Conservation (phyloP, 2,888 invertebrate genomes). For the Steinernema hermaphroditum region DNA sequence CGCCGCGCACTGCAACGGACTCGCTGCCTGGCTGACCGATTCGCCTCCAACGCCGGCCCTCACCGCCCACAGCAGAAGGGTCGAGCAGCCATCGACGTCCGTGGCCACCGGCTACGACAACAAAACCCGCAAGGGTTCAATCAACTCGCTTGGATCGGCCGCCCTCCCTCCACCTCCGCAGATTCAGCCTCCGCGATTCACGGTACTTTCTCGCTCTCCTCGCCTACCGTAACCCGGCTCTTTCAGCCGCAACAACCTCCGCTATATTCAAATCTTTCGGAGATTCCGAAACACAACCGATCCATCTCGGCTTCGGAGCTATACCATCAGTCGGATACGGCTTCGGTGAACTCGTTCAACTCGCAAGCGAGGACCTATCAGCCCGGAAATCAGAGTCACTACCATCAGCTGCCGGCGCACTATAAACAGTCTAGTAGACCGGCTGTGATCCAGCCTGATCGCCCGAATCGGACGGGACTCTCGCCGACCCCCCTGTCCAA, state of each 20-base stretch:
- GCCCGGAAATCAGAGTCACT: conserved; percentile 9
- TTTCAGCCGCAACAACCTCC: conserved; percentile 19
- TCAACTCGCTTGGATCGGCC: conserved; percentile 23
- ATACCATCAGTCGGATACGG: conserved; percentile 40
- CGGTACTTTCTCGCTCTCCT: neutral
- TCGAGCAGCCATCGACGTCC: conserved; percentile 24
- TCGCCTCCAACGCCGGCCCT: conserved; percentile 10
- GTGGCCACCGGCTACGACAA: conserved; percentile 1
- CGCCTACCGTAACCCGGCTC: neutral
- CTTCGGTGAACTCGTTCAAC: conserved; percentile 36
- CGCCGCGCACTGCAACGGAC: conserved; percentile 92
- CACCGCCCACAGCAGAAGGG: conserved; percentile 30
- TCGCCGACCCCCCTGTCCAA: conserved; percentile 15
- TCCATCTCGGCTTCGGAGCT: conserved; percentile 57
- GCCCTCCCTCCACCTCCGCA: conserved; percentile 14
- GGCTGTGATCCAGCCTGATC: conserved; percentile 36
- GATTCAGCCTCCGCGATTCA: neutral
- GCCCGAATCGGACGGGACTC: conserved; percentile 6
- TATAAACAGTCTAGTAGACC: conserved; percentile 54
- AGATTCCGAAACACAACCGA: conserved; percentile 42
- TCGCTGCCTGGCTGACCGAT: conserved; percentile 73
- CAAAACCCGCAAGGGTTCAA: neutral
- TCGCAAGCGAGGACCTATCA: conserved; percentile 13
- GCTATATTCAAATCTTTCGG: conserved; percentile 8
- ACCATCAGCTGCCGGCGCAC: conserved; percentile 53